Base-by-base conservation (phyloP, 2,113 vertebrate species). In the Erinaceus europaeus region DNA sequence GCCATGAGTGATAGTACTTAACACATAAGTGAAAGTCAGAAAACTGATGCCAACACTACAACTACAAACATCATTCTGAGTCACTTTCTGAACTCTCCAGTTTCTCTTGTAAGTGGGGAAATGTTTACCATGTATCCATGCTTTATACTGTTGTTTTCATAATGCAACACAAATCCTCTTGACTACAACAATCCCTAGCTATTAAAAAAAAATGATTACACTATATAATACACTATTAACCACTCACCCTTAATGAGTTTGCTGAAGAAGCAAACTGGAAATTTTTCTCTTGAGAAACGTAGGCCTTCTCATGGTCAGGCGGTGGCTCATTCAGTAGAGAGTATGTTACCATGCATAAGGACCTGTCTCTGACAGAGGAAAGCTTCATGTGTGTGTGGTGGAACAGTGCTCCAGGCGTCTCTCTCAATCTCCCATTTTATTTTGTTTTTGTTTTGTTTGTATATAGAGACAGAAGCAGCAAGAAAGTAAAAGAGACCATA, bases 261-360 rank as follows among this genome's bases (percentile, higher is more conserved):
- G 64, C 84, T 83, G 65, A 55, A 85, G n/a, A 76, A 88, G 32
- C 42, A 73, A 27, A 0, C 74, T 84, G 32, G 2, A 7, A 36
- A 21, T 36, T 36, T 82, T 88, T 74, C 72, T 36, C 14, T 40
- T 55, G 13, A 92, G 65, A 84, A 87, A 89, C 76, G 36, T 18
- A 69, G 34, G 9, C 50, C 40, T 46, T 57, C 25, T 29, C n/a
- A n/a, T n/a, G n/a, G n/a, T n/a, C n/a, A n/a, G n/a, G n/a, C n/a
- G n/a, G n/a, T n/a, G n/a, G n/a, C n/a, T n/a, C n/a, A n/a, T n/a
- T n/a, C n/a, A n/a, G n/a, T n/a, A n/a, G n/a, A n/a, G n/a, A n/a
- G n/a, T n/a, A n/a, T n/a, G n/a, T n/a, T n/a, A n/a, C n/a, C n/a
- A n/a, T n/a, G n/a, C n/a, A n/a, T n/a, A n/a, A n/a, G n/a, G n/a